Percentiles rank a stretch among this genome's conserved stretches.
Conservation (phyloP, 2,888 invertebrate species). For the Dasypogon diadema region DNA sequence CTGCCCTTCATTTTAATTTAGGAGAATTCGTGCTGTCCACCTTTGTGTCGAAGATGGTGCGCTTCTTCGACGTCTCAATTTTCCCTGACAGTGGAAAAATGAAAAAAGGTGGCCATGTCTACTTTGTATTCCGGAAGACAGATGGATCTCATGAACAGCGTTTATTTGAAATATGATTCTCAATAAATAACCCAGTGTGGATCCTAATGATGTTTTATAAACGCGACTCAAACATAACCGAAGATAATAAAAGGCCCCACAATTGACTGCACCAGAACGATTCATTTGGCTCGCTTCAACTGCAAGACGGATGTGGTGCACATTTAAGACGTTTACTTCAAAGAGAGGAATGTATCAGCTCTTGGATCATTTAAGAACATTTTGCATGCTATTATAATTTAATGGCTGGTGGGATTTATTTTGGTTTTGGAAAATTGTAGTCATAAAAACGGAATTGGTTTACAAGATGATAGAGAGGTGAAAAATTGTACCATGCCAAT, state of each 20-base stretch:
- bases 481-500: too few species aligned
- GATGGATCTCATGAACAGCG: background rate
- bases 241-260: constrained; percentile 37
- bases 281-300: background rate
- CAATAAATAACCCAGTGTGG: constrained; percentile 36
- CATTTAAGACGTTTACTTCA: constrained; percentile 21
- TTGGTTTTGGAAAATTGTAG: too few species aligned
- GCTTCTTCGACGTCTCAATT: constrained; percentile 19
- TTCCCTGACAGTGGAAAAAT: too few species aligned
- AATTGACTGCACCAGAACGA: constrained; percentile 13
- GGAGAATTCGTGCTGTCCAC: background rate
- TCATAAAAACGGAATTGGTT: too few species aligned
- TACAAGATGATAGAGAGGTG: too few species aligned
- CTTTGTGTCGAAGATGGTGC: background rate
- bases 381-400: constrained; percentile 34
- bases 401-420: constrained; percentile 2
- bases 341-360: constrained; percentile 1
- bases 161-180: constrained; percentile 22
- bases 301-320: background rate
- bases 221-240: constrained; percentile 15
- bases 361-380: constrained; percentile 12
- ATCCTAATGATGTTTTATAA: constrained; percentile 34
- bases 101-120: too few species aligned
- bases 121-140: background rate
- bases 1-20: constrained; percentile 20